Percentiles rank a stretch among this genome's conserved stretches.
These are phyloP conservation scores for Clangula hyemalis DNA, from an alignment of 2,797 vertebrate species.

Conservation along the genomic window DNA sequence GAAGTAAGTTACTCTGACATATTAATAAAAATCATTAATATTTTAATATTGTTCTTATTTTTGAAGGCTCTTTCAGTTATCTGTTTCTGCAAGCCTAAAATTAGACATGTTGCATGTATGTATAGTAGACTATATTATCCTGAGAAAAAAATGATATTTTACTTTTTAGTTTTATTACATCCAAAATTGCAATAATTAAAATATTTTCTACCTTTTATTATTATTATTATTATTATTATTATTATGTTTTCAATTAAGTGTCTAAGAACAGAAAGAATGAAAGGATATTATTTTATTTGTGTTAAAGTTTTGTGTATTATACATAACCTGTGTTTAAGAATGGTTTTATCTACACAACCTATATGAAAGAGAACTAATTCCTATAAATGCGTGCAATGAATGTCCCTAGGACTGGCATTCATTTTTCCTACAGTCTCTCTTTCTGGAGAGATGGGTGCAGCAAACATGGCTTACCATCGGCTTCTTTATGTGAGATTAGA, in stretches of 20 bases:
- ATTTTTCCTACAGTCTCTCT: background rate
- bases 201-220: background rate
- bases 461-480: background rate
- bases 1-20: background rate
- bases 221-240: background rate
- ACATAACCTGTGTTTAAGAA: background rate
- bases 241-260: background rate
- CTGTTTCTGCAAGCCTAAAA: background rate
- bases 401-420: background rate
- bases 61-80: background rate
- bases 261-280: background rate
- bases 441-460: background rate
- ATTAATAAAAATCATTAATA: background rate
- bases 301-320: background rate
- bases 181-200: background rate
- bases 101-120: background rate
- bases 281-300: background rate
- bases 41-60: background rate
- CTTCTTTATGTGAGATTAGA: background rate
- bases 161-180: background rate
- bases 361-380: background rate
- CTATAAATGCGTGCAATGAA: background rate
- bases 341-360: background rate
- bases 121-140: background rate
- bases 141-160: background rate